Base-by-base conservation (phyloP, 1,140 invertebrate genomes). In the Papilio xuthus region DNA sequence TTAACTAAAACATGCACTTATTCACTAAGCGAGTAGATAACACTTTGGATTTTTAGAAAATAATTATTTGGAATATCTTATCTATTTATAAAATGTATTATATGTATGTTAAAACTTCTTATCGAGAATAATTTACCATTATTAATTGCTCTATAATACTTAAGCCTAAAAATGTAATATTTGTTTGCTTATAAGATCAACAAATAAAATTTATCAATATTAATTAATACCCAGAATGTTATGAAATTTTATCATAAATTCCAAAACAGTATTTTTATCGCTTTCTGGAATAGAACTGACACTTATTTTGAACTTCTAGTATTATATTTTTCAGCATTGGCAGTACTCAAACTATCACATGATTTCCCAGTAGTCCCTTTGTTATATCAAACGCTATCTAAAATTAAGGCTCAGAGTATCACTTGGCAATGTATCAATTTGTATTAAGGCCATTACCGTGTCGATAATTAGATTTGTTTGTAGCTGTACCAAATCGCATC, bases 401-500 rank as follows among this genome's bases (percentile, higher is more conserved):
- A 75, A 41, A 74, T 74, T 85, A 85, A 85, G 87, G 83, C 85
- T 86, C 80, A 77, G 53, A 56, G 44, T 76, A 79, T 77, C 74
- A 76, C 42, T 83, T 91, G 90, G 90, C 90, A 92, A 77, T 67
- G 47, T 41, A 80, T 88, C 89, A 91, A 90, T 71, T 81, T 79
- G 88, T 80, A 80, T 85, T 88, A 85, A 90, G 89, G 86, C 88
- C 87, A 90, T 85, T 89, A 86, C 77, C 85, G 85, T 79, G 79
- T 79, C 80, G 82, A 85, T 88, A 86, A 79, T 84, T 78, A 79
- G 83, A 78, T 83, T 78, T 88, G 83, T 86, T 84, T 93, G 80
- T 86, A 97, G 97, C 97, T 94, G 96, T 97, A 76, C 97, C 97
- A 47, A 96, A 96, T 74, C 95, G 96, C 78, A 96, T 98, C 82